phyloP scores from a whole-genome alignment of 2,888 invertebrate species.

The Exephanes ischioxanthus region DNA sequence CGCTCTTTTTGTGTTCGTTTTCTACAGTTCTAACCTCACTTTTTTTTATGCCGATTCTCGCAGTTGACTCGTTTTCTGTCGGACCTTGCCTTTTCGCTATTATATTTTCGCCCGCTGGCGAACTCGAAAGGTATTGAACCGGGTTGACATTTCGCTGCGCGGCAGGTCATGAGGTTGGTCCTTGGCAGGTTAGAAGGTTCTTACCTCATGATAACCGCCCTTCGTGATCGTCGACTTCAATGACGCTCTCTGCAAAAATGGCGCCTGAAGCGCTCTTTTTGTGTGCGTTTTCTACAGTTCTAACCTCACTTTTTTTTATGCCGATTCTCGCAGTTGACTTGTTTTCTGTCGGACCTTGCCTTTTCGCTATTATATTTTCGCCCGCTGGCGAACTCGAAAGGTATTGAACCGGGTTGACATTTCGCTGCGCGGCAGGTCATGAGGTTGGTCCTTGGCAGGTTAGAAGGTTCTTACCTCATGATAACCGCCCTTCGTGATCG shows the following conservation, averaged over 20 bases:
- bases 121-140: constrained; percentile 58
- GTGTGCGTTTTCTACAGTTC: no score
- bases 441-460: background rate
- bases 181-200: no score
- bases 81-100: constrained; percentile 58
- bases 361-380: constrained; percentile 64
- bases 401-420: constrained; percentile 56
- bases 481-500: no score
- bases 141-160: no score
- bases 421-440: constrained; percentile 25
- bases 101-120: constrained; percentile 55
- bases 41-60: constrained; percentile 14
- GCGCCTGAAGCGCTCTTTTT: background rate
- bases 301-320: no score
- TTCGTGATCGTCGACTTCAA: constrained; percentile 22
- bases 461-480: background rate
- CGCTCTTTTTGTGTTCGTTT: background rate
- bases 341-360: no score
- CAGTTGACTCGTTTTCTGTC: constrained; percentile 37
- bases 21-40: background rate
- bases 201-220: background rate
- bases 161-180: no score
- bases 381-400: constrained; percentile 46
- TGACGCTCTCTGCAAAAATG: background rate
- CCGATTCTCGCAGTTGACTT: no score